A percentile compares a stretch with the other conserved stretches of the same genome.
Evolutionary conservation across 2,113 vertebrate genomes (phyloP).

Genomic region (Myiozetetes cayanensis): DNA sequence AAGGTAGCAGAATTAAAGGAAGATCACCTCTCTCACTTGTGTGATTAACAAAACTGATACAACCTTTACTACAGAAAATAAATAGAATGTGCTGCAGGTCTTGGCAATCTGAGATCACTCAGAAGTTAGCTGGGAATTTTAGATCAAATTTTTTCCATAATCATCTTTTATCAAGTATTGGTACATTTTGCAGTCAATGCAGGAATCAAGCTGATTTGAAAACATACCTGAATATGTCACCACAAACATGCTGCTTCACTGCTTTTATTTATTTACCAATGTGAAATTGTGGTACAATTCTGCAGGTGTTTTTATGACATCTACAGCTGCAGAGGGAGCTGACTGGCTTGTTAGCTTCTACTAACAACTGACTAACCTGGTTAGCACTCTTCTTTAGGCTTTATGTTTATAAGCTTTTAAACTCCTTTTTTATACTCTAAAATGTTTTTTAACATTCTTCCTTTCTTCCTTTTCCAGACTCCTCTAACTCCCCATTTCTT

Average conservation of each 20-base stretch:
- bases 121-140: neutral
- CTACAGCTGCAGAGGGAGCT: neutral
- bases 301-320: neutral
- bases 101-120: neutral
- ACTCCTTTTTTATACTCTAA: neutral
- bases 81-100: neutral
- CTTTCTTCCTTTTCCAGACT: neutral
- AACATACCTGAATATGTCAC: neutral
- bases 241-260: neutral
- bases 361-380: neutral
- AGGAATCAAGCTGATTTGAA: neutral
- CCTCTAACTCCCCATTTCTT: neutral
- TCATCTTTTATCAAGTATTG: neutral
- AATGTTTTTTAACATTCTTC: neutral
- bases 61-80: conserved; percentile 28
- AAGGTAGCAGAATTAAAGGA: neutral
- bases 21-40: neutral
- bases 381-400: neutral
- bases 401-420: neutral
- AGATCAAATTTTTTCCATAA: neutral
- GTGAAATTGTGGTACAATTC: neutral
- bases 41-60: neutral
- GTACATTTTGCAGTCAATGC: neutral
- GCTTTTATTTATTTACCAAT: neutral
- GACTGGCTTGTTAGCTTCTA: neutral